phyloP scores from a whole-genome alignment of 1,140 invertebrate species.

The Ruditapes philippinarum region DNA sequence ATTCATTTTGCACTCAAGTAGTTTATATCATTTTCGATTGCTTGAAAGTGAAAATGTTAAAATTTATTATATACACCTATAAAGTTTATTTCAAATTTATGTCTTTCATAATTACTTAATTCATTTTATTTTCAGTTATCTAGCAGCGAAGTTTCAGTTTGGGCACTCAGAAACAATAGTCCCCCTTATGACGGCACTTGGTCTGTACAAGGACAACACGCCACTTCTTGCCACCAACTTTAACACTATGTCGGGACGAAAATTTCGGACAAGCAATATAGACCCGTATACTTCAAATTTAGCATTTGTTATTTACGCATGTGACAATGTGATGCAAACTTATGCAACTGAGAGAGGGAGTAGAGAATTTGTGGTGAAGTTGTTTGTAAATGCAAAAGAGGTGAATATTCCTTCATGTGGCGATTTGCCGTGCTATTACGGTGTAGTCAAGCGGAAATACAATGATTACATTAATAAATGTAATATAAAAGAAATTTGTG shows the following conservation, averaged over 20 bases:
- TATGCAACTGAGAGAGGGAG: not conserved
- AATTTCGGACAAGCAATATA: constrained; percentile 92
- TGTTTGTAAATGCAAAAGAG: constrained; percentile 51
- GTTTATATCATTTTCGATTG: too few species aligned
- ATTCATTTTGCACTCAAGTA: too few species aligned
- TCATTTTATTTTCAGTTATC: constrained; percentile 40
- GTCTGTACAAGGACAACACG: constrained; percentile 90
- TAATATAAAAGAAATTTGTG: constrained; percentile 28
- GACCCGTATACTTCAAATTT: constrained; percentile 94
- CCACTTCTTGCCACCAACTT: constrained; percentile 90
- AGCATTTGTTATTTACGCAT: constrained; percentile 91
- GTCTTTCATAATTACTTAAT: too few species aligned
- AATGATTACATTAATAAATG: constrained; percentile 19
- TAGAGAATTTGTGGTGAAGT: not conserved
- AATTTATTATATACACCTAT: too few species aligned
- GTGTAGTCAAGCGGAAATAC: not conserved
- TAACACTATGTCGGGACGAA: constrained; percentile 87
- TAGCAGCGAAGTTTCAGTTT: constrained; percentile 89
- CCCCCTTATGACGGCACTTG: constrained; percentile 92
- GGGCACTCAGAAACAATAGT: constrained; percentile 95
- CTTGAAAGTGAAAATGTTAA: too few species aligned
- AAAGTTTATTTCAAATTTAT: too few species aligned
- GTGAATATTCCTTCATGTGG: constrained; percentile 32
- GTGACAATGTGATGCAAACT: constrained; percentile 20
- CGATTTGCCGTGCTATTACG: not conserved